phyloP scores from a whole-genome alignment of 2,888 invertebrate species.

The Lumbricus terrestris region DNA sequence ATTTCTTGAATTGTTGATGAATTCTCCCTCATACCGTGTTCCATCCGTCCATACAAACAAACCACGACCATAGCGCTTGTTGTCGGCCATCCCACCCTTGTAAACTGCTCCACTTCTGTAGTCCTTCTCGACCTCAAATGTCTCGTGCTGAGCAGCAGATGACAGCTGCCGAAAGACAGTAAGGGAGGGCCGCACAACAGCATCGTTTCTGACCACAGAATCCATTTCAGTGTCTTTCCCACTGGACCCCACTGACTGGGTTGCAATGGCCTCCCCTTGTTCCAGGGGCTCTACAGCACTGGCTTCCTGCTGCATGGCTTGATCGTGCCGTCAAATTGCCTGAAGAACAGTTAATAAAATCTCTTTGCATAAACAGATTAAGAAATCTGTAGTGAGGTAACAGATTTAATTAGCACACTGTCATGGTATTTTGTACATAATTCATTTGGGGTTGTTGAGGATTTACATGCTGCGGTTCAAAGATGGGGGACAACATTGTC shows the following conservation, averaged over 20 bases:
- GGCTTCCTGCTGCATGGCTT: not conserved
- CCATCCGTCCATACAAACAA: conserved; percentile 58
- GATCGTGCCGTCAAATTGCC: not conserved
- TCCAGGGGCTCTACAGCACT: not conserved
- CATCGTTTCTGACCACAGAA: not conserved
- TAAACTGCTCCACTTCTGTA: conserved; percentile 38
- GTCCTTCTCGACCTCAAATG: conserved; percentile 23
- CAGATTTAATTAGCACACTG: not conserved
- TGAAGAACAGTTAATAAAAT: not conserved
- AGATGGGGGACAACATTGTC: too few relatives aligned
- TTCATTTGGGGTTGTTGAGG: not conserved
- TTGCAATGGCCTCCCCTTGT: not conserved
- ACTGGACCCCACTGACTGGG: not conserved
- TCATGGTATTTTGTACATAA: not conserved
- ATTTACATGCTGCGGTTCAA: too few relatives aligned
- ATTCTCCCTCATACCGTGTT: conserved; percentile 56
- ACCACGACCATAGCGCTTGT: conserved; percentile 45
- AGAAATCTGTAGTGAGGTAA: not conserved
- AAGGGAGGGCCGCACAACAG: not conserved
- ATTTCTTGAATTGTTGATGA: conserved; percentile 49
- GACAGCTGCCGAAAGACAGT: not conserved
- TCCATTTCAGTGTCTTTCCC: not conserved
- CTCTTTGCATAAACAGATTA: not conserved
- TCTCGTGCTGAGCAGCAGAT: not conserved
- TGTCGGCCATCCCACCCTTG: conserved; percentile 27